phyloP scores from a whole-genome alignment of 2,797 vertebrate genomes.

The Furcifer pardalis region DNA sequence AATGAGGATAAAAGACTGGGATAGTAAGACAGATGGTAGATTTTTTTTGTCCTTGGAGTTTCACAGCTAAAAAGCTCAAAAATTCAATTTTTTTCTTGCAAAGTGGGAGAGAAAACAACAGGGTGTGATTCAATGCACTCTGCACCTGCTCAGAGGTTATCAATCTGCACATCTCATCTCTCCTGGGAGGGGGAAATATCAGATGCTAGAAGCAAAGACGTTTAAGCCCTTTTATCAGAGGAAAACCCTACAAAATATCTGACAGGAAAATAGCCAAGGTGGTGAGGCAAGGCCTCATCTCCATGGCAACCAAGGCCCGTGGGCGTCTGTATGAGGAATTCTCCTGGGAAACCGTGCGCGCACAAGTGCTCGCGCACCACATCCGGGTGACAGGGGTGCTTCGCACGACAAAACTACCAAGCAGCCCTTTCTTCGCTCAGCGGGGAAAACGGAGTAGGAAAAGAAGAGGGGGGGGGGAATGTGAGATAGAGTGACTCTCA shows the following conservation, averaged over 20 bases:
- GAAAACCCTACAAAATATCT: too few relatives aligned
- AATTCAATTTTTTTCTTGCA: not conserved
- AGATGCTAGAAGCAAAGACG: not conserved
- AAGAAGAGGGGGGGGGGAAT: not conserved
- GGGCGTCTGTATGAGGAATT: slow-evolving; percentile 32
- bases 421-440: too few relatives aligned
- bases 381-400: too few relatives aligned
- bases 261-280: too few relatives aligned
- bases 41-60: slow-evolving; percentile 64
- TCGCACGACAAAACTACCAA: too few relatives aligned
- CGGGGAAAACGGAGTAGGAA: too few relatives aligned
- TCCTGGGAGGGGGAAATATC: not conserved
- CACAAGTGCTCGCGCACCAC: not conserved
- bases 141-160: not conserved
- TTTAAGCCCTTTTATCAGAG: not conserved
- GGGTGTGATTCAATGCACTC: not conserved
- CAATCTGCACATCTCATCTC: not conserved
- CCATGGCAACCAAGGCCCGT: slow-evolving; percentile 56
- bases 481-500: too few relatives aligned
- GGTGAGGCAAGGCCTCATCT: slow-evolving; percentile 26
- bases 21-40: slow-evolving; percentile 66
- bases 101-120: slow-evolving; percentile 1
- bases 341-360: slow-evolving; percentile 27
- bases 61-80: slow-evolving; percentile 63
- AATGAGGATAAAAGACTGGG: not conserved